Conservation (phyloP, 2,888 invertebrate species). For the Argyresthia albistria region DNA sequence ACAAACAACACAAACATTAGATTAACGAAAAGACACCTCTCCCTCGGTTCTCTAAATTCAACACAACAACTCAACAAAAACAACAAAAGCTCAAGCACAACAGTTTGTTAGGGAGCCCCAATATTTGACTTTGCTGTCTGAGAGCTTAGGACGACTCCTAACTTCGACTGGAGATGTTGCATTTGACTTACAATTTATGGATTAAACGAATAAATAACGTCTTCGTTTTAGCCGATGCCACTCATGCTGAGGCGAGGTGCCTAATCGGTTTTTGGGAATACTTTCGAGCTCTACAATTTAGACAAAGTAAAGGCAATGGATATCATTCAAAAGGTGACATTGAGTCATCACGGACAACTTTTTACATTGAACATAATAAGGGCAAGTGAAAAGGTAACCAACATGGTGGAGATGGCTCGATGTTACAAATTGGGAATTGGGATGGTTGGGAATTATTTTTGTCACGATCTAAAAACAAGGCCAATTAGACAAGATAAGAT, state of each 20-base stretch:
- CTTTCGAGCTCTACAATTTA: no score
- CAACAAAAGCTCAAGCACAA: not conserved
- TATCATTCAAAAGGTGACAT: no score
- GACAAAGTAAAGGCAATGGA: no score
- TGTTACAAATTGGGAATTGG: no score
- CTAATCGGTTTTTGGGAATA: no score
- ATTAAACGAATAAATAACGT: not conserved
- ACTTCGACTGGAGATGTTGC: not conserved
- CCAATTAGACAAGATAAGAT: no score
- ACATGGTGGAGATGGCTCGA: no score
- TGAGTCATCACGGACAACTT: no score
- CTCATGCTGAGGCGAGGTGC: not conserved
- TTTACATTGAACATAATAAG: no score
- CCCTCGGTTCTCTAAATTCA: not conserved
- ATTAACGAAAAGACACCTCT: not conserved
- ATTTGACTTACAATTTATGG: not conserved
- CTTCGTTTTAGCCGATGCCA: not conserved
- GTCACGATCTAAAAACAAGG: no score
- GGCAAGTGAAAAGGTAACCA: no score
- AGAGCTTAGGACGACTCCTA: not conserved
- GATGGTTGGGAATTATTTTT: no score
- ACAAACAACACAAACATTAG: not conserved
- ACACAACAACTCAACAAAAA: not conserved
- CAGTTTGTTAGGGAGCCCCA: not conserved
- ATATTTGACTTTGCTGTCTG: not conserved